A percentile compares a stretch with the other conserved stretches of the same genome.
These are phyloP conservation scores for Drosophila asahinai DNA, from an alignment of 1,140 invertebrate species.

Conservation along the genomic window DNA sequence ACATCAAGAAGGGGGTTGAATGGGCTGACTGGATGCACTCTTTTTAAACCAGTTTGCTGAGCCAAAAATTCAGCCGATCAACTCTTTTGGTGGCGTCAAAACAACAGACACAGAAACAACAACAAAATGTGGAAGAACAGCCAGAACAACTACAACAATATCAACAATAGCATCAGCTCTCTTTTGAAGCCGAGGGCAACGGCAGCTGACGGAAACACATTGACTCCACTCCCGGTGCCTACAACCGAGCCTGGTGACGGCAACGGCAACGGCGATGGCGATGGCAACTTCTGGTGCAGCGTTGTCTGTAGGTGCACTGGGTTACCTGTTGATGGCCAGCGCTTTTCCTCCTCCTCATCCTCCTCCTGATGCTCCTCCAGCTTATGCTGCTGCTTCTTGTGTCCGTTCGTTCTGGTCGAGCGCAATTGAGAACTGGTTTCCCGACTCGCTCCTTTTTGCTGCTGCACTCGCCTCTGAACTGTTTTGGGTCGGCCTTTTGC, in stretches of 20 bases:
- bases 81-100: slow-evolving; percentile 36
- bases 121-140: slow-evolving; percentile 16
- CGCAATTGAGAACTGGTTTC: slow-evolving; percentile 73
- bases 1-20: neutral
- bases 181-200: slow-evolving; percentile 24
- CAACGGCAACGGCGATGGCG: slow-evolving; percentile 27
- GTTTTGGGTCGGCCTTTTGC: slow-evolving; percentile 29
- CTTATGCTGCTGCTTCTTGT: slow-evolving; percentile 1
- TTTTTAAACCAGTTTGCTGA: slow-evolving; percentile 36
- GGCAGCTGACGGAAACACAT: slow-evolving; percentile 80
- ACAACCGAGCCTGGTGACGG: slow-evolving; percentile 7
- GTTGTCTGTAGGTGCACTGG: slow-evolving; percentile 72
- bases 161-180: slow-evolving; percentile 21
- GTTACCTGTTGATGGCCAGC: slow-evolving; percentile 74
- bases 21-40: slow-evolving; percentile 18
- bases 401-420: slow-evolving; percentile 47
- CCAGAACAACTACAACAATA: slow-evolving; percentile 20
- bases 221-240: slow-evolving; percentile 33
- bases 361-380: slow-evolving; percentile 12
- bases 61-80: slow-evolving; percentile 37
- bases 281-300: slow-evolving; percentile 65
- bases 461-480: slow-evolving; percentile 1
- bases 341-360: slow-evolving; percentile 22
- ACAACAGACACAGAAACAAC: slow-evolving; percentile 17
- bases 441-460: slow-evolving; percentile 21